Evolutionary conservation across 53 echinoderm and acorn worm genomes (phyloP), one percentile per base, ranked within the genome.

Genomic region (Holothuria scabra): DNA sequence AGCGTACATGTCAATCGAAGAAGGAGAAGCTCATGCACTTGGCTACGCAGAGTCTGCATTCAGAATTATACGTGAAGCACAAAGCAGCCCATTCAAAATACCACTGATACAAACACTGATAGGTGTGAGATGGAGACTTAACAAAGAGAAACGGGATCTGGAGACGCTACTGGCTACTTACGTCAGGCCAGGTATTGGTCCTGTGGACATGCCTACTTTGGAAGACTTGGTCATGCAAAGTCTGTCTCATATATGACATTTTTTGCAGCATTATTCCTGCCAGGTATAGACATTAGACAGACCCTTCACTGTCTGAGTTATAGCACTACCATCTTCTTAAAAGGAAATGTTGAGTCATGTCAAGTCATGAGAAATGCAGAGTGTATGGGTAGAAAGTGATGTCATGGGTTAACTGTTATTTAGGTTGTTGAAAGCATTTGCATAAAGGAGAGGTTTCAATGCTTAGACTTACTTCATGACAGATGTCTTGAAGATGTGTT

Each of bases 71-170:
- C 91, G 90, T 1, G 92, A 90, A 9, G 97, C 94, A 20, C 83
- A 92, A 55, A 90, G 87, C 5, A 96, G 93, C 66, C 93, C 93
- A 16, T 96, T 96, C 66, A 74, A 90, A 49, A 88, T 96, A 29
- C 91, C 96, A 1, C 84, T 96, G 35, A 67, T 96, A 25, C 97
- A 96, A 84, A 93, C 90, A n/a, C 65, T 93, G 84, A 96, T 96
- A 3, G 97, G 97, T 10, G 91, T 92, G 3, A 83, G 93, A 37
- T 93, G 97, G 93, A 62, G 96, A 57, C 88, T 93, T 19, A 88
- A 86, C 61, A 92, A 86, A 28, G 97, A 96, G 60, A 96, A 96
- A 52, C 66, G 97, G 19, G 91, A 96, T 23, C 71, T 96, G 75
- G 97, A 96, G 67, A 84, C 75, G 18, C 79, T 87, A 22, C 79